Conservation (phyloP, 2,888 invertebrate species). For the Cloeon dipterum region DNA sequence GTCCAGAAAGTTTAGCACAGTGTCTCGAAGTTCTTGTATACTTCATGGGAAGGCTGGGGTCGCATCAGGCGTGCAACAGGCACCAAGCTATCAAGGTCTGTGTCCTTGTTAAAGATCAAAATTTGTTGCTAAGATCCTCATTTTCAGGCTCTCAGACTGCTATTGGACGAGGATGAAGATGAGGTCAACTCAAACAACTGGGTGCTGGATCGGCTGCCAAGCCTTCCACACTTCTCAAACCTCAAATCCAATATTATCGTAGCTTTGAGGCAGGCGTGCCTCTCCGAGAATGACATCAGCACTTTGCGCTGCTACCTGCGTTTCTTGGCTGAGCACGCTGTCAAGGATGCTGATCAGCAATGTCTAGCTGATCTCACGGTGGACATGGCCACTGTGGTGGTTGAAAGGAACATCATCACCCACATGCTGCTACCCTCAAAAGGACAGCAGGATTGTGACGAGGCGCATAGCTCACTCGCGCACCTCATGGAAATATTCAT, state of each 20-base stretch:
- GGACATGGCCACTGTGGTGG: conserved; percentile 75
- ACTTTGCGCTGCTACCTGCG: conserved; percentile 64
- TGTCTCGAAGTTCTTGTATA: conserved; percentile 70
- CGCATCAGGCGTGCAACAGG: conserved; percentile 53
- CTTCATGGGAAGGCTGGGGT: conserved; percentile 63
- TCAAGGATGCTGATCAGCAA: conserved; percentile 34
- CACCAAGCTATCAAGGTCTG: conserved; percentile 36
- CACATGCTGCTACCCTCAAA: conserved; percentile 51
- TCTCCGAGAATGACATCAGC: conserved; percentile 70
- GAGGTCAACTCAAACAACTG: conserved; percentile 16
- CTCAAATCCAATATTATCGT: conserved; percentile 32
- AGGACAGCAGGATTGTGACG: conserved; percentile 22
- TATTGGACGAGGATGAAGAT: background rate
- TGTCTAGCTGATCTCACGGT: conserved; percentile 38
- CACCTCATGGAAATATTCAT: conserved; percentile 46
- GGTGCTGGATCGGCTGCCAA: conserved; percentile 39
- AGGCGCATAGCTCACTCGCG: conserved; percentile 28
- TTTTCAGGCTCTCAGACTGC: background rate
- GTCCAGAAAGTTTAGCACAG: conserved; percentile 24
- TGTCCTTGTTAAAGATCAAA: background rate
- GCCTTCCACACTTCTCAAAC: conserved; percentile 53
- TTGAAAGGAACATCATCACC: conserved; percentile 72
- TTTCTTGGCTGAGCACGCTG: conserved; percentile 56
- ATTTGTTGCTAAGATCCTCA: no score
- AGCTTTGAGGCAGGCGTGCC: conserved; percentile 65